phyloP scores from a whole-genome alignment of 2,888 invertebrate species.

The Epistrophella euchroma region DNA sequence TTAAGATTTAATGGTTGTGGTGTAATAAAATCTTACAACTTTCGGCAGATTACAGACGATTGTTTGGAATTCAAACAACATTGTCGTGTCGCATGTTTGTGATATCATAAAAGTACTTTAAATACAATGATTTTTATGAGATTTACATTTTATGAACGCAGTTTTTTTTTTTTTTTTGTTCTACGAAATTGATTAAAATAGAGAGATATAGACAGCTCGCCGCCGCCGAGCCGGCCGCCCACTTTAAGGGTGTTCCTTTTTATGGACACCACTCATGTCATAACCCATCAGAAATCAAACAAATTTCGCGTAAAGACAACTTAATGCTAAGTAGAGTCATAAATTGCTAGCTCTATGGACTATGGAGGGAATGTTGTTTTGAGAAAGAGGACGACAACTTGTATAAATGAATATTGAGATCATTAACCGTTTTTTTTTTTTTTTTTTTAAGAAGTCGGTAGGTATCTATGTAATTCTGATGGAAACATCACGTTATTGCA shows the following conservation, averaged over 20 bases:
- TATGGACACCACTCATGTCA: conserved; percentile 28
- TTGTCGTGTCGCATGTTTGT: conserved; percentile 39
- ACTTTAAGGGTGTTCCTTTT: conserved; percentile 35
- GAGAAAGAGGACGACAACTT: background rate
- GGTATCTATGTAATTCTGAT: too few relatives aligned
- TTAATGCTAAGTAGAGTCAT: conserved; percentile 8
- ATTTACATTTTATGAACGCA: conserved; percentile 24
- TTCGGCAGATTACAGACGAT: conserved; percentile 50
- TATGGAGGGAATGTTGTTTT: background rate
- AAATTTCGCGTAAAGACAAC: conserved; percentile 39
- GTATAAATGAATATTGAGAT: background rate
- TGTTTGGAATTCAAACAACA: conserved; percentile 41
- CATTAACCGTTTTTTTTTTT: too few relatives aligned
- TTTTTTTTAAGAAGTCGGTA: background rate
- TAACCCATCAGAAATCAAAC: conserved; percentile 46
- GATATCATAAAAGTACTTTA: conserved; percentile 21
- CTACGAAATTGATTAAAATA: conserved; percentile 19
- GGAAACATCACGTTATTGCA: too few relatives aligned
- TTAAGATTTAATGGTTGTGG: conserved; percentile 71
- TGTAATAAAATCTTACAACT: conserved; percentile 57
- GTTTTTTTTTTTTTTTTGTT: background rate
- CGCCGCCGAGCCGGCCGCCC: conserved; percentile 37
- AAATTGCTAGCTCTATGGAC: background rate
- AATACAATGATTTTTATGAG: conserved; percentile 30
- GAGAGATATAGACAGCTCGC: conserved; percentile 12